Percentiles rank a stretch among this genome's conserved stretches.
Conservation (phyloP, 2,113 vertebrate species). For the Phoenicopterus ruber region DNA sequence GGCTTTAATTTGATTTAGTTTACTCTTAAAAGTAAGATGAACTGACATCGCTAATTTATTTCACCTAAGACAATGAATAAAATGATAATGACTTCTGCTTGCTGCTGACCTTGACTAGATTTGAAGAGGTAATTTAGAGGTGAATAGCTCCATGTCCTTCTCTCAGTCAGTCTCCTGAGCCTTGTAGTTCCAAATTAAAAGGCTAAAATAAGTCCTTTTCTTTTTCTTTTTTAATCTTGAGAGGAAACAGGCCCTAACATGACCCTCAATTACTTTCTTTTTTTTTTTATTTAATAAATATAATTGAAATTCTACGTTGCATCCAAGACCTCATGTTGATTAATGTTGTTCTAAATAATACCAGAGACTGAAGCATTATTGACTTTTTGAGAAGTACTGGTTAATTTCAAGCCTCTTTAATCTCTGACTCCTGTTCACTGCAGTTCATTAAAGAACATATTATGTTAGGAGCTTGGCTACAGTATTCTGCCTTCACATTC, state of each 20-base stretch:
- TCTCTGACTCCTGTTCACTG: constrained; percentile 22
- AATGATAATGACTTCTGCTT: not conserved
- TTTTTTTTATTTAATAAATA: not conserved
- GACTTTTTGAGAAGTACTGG: constrained; percentile 7
- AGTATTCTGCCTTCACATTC: not conserved
- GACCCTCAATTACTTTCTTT: not conserved
- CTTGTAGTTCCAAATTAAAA: constrained; percentile 16
- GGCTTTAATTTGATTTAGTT: constrained; percentile 15
- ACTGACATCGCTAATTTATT: not conserved
- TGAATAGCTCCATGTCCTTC: not conserved
- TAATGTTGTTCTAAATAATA: constrained; percentile 34
- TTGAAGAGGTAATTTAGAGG: constrained; percentile 14
- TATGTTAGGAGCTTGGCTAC: not conserved
- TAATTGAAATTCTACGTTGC: constrained; percentile 29
- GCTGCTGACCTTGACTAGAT: constrained; percentile 3
- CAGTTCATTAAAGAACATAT: constrained; percentile 26
- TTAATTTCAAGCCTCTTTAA: constrained; percentile 26
- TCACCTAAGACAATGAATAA: not conserved
- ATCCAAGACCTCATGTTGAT: constrained; percentile 28
- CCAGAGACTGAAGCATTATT: not conserved
- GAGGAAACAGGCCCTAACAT: constrained; percentile 41
- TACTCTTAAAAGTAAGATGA: not conserved
- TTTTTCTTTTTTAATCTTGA: not conserved
- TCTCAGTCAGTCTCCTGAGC: not conserved
- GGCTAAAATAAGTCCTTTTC: not conserved